Percentiles rank a stretch among this genome's conserved stretches.
phyloP scores from a whole-genome alignment of 2,113 vertebrate genomes.

The Lota lota region DNA sequence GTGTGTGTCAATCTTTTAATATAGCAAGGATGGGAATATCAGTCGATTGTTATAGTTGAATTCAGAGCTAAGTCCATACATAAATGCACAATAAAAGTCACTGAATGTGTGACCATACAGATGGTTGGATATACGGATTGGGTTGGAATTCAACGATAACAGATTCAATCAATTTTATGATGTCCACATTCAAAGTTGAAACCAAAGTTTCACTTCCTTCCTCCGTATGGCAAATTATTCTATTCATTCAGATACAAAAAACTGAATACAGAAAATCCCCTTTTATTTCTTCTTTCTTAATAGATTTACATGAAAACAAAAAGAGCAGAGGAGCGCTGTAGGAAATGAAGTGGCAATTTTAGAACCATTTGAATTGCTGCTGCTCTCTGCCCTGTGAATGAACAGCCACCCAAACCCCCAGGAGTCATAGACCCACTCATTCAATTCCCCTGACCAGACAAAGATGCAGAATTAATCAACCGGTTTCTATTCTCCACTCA shows the following conservation, averaged over 20 bases:
- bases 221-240: too few species aligned
- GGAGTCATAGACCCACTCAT: background rate
- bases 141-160: background rate
- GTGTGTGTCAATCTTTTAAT: too few species aligned
- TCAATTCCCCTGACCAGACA: slow-evolving; percentile 5
- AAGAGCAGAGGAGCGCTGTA: background rate
- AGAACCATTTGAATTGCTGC: slow-evolving; percentile 5
- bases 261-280: too few species aligned
- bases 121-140: background rate
- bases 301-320: background rate
- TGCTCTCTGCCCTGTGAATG: background rate
- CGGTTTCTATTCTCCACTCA: slow-evolving; percentile 37
- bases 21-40: too few species aligned
- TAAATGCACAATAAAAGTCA: background rate
- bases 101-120: slow-evolving; percentile 15
- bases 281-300: background rate
- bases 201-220: too few species aligned
- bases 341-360: background rate
- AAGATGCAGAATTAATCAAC: slow-evolving; percentile 33
- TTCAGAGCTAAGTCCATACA: background rate
- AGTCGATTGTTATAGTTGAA: too few species aligned
- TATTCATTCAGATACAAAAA: too few species aligned
- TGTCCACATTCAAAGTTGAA: too few species aligned
- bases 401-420: slow-evolving; percentile 6
- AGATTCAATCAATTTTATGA: too few species aligned